These are phyloP conservation scores for Suillia variegata DNA, from an alignment of 2,888 invertebrate genomes.

Conservation along the genomic window DNA sequence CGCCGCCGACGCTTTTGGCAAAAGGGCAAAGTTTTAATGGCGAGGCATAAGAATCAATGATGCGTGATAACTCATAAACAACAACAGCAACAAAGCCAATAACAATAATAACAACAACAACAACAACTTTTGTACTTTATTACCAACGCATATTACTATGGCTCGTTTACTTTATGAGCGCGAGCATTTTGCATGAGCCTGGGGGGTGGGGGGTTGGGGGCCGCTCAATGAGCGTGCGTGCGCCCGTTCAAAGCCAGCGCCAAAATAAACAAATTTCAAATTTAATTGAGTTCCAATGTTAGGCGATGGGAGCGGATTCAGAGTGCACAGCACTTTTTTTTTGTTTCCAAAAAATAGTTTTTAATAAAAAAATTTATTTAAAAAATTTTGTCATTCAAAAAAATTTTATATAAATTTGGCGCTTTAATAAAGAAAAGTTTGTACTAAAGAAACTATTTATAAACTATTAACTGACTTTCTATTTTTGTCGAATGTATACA, in stretches of 20 bases:
- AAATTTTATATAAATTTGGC: no score
- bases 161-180: constrained; percentile 1
- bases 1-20: background rate
- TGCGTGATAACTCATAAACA: constrained; percentile 35
- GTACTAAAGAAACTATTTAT: no score
- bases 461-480: no score
- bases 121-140: background rate
- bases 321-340: no score
- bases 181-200: background rate
- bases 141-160: background rate
- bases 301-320: background rate
- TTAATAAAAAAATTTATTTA: no score
- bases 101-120: constrained; percentile 33
- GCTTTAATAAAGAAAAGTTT: no score
- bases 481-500: no score
- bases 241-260: background rate
- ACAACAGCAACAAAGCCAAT: constrained; percentile 44
- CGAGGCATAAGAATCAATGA: constrained; percentile 1
- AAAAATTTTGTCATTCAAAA: no score
- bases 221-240: no score
- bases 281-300: background rate
- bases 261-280: constrained; percentile 1
- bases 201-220: no score
- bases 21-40: background rate
- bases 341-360: no score